phyloP scores from a whole-genome alignment of 2,797 vertebrate species.

The Onychomys leucogaster region DNA sequence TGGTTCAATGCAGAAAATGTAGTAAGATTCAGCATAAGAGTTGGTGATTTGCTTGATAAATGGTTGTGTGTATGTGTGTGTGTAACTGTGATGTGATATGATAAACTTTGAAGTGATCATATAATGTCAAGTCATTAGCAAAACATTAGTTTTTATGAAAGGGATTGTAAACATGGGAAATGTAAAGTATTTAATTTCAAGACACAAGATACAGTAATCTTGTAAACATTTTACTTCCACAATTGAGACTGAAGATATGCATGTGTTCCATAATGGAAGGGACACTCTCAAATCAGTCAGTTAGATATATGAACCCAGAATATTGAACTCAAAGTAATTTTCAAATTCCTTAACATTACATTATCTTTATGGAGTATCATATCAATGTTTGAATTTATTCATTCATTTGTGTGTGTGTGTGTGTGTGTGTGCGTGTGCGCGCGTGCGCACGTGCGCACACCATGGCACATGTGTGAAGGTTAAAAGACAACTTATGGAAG shows the following conservation, averaged over 20 bases:
- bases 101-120: conserved; percentile 58
- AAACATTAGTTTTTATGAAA: conserved; percentile 62
- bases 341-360: neutral
- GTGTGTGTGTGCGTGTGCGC: neutral
- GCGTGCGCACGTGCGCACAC: too few species aligned
- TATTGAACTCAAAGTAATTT: neutral
- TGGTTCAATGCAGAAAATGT: conserved; percentile 59
- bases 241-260: neutral
- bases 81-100: conserved; percentile 44
- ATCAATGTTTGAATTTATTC: neutral
- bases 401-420: neutral
- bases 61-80: neutral
- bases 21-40: conserved; percentile 56
- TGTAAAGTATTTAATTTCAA: conserved; percentile 40
- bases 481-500: neutral
- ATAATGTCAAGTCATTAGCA: conserved; percentile 54
- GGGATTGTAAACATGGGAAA: conserved; percentile 45
- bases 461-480: too few species aligned
- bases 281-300: neutral
- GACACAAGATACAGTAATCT: neutral
- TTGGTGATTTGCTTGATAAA: conserved; percentile 63
- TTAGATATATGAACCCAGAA: neutral
- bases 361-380: neutral
- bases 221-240: neutral
- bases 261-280: neutral